These are phyloP conservation scores for Dryadula phaetusa DNA, from an alignment of 2,888 invertebrate genomes.

Conservation along the genomic window DNA sequence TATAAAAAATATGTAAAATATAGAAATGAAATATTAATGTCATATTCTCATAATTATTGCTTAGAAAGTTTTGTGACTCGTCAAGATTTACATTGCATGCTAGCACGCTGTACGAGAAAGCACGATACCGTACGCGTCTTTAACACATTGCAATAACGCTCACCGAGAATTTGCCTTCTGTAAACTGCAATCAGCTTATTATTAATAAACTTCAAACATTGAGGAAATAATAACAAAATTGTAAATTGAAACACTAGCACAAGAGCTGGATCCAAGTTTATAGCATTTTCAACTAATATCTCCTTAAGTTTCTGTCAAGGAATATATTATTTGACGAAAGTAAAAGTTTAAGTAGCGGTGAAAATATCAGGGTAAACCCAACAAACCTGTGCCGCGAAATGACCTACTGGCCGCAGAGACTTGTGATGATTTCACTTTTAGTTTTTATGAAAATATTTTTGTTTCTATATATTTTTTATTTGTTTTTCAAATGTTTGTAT, in stretches of 20 bases:
- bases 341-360: conserved; percentile 71
- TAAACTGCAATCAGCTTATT: conserved; percentile 40
- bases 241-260: not conserved
- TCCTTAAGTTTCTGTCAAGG: not conserved
- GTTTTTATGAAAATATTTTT: conserved; percentile 19
- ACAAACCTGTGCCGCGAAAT: conserved; percentile 72
- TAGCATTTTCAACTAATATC: not conserved
- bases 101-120: conserved; percentile 82
- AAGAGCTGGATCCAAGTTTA: not conserved
- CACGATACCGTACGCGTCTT: conserved; percentile 63
- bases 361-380: conserved; percentile 74
- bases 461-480: not conserved
- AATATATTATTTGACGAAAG: conserved; percentile 60
- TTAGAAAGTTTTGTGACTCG: conserved; percentile 80
- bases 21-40: conserved; percentile 79
- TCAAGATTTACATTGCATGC: conserved; percentile 81
- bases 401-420: conserved; percentile 72
- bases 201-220: conserved; percentile 5
- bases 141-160: conserved; percentile 35
- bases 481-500: conserved; percentile 6
- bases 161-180: conserved; percentile 41
- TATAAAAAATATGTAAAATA: conserved; percentile 22
- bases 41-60: conserved; percentile 81
- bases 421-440: conserved; percentile 79
- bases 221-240: conserved; percentile 31